phyloP scores from a whole-genome alignment of 2,113 vertebrate genomes.

The Odobenus rosmarus region DNA sequence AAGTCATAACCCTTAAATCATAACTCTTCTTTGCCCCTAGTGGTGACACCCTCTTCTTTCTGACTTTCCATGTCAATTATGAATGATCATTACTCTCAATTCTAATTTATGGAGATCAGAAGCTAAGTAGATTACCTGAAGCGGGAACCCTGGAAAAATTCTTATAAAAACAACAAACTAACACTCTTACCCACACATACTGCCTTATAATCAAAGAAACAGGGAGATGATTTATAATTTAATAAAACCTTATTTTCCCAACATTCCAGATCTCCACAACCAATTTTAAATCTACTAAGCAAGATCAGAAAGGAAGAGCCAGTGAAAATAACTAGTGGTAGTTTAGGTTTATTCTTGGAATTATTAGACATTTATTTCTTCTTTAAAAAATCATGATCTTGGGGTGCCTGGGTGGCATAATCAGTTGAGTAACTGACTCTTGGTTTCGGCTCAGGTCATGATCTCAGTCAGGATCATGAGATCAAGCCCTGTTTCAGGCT shows the following conservation, averaged over 20 bases:
- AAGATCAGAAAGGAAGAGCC: conserved; percentile 23
- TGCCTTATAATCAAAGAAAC: background rate
- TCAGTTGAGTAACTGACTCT: background rate
- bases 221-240: conserved; percentile 31
- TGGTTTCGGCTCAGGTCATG: background rate
- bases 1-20: background rate
- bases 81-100: background rate
- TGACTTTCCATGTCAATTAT: background rate
- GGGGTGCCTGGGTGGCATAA: background rate
- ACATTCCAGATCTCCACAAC: conserved; percentile 36
- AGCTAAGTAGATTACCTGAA: background rate
- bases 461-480: background rate
- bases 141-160: background rate
- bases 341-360: conserved; percentile 43
- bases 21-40: background rate
- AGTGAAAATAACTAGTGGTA: background rate
- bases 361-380: conserved; percentile 27
- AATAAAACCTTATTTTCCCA: conserved; percentile 43
- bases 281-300: conserved; percentile 25
- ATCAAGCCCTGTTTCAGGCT: background rate
- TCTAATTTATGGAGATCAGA: background rate
- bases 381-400: background rate
- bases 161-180: background rate
- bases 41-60: background rate
- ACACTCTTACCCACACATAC: background rate